These are phyloP conservation scores for Antechinus flavipes DNA, from an alignment of 2,113 vertebrate species.

Conservation along the genomic window DNA sequence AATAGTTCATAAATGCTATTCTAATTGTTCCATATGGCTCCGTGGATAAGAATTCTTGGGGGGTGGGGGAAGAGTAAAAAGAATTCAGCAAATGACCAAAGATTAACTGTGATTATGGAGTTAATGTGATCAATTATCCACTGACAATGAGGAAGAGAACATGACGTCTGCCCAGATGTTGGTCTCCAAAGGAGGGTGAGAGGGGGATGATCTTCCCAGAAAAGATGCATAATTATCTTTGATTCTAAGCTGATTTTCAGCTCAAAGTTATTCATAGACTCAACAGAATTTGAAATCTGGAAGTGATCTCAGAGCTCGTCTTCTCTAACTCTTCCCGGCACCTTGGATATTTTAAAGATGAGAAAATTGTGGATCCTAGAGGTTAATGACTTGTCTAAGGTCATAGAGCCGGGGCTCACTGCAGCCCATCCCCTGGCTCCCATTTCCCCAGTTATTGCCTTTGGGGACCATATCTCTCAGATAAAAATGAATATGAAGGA, in stretches of 20 bases:
- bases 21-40: neutral
- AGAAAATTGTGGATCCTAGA: slow-evolving; percentile 41
- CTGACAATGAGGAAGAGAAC: slow-evolving; percentile 5
- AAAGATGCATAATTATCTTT: slow-evolving; percentile 54
- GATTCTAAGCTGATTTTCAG: slow-evolving; percentile 54
- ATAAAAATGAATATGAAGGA: slow-evolving; percentile 40
- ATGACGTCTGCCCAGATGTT: slow-evolving; percentile 48
- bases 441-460: neutral
- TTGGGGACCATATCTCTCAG: slow-evolving; percentile 43
- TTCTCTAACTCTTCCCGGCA: neutral
- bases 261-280: slow-evolving; percentile 37
- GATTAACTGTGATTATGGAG: neutral
- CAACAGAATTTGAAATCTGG: slow-evolving; percentile 1
- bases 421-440: slow-evolving; percentile 9
- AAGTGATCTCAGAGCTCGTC: slow-evolving; percentile 1
- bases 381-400: slow-evolving; percentile 39
- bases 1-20: neutral
- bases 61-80: neutral
- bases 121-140: slow-evolving; percentile 39
- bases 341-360: slow-evolving; percentile 7
- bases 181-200: slow-evolving; percentile 17
- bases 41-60: neutral
- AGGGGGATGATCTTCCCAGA: slow-evolving; percentile 45
- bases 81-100: slow-evolving; percentile 36
- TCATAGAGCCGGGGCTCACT: neutral